These are phyloP conservation scores for Mormyrus iriodes DNA, from an alignment of 2,113 vertebrate species.

Conservation along the genomic window DNA sequence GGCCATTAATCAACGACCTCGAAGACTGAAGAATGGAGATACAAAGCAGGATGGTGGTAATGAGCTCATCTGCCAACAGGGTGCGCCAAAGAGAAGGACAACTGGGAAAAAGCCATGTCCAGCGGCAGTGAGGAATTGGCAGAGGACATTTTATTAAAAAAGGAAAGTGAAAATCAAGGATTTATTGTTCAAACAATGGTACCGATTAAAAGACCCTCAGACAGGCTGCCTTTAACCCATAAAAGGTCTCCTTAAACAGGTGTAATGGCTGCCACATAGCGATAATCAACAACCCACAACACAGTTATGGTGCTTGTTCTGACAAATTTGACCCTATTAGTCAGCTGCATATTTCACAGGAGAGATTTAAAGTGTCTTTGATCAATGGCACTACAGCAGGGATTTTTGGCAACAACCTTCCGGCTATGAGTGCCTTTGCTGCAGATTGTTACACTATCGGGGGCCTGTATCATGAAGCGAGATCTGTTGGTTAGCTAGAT, in stretches of 20 bases:
- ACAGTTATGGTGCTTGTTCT: not conserved
- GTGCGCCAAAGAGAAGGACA: not conserved
- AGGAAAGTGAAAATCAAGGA: not conserved
- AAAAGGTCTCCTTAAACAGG: not conserved
- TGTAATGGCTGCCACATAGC: not conserved
- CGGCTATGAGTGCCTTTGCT: not conserved
- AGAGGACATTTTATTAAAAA: not conserved
- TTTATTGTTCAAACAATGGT: not conserved
- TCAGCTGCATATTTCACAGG: not conserved
- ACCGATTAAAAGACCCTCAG: not conserved
- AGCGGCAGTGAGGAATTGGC: not conserved
- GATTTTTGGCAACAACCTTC: not conserved
- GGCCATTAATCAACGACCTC: not conserved
- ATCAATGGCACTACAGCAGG: not conserved
- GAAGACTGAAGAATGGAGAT: not conserved
- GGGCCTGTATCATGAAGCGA: not conserved
- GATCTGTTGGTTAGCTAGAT: not conserved
- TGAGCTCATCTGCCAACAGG: not conserved
- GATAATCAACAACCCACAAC: not conserved
- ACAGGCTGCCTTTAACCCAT: not conserved
- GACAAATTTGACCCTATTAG: not conserved
- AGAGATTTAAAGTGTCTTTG: not conserved
- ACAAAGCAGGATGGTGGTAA: not conserved
- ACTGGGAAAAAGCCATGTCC: not conserved
- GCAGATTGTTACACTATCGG: not conserved